phyloP scores from a whole-genome alignment of 2,888 invertebrate species.

The Rhingia campestris region DNA sequence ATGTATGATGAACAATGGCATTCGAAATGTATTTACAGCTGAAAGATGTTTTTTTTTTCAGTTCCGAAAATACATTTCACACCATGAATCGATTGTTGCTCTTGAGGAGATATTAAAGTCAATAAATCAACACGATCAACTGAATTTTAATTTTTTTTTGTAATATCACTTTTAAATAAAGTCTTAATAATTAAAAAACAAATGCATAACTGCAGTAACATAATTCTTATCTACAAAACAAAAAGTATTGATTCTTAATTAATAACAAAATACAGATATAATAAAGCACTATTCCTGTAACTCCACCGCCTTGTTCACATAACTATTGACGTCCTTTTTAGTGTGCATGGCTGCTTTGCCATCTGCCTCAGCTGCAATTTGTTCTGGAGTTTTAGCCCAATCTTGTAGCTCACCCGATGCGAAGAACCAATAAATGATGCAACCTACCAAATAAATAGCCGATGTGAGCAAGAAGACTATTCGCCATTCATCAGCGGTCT shows the following conservation, averaged over 20 bases:
- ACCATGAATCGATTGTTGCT: conserved; percentile 4
- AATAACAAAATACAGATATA: not conserved
- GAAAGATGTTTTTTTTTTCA: not conserved
- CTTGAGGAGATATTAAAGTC: conserved; percentile 26
- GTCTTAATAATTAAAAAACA: too few species aligned
- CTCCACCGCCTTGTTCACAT: conserved; percentile 81
- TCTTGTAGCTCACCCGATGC: conserved; percentile 92
- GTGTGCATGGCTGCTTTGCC: conserved; percentile 83
- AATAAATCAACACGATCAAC: conserved; percentile 3
- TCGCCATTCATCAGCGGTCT: conserved; percentile 91
- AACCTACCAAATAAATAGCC: conserved; percentile 91
- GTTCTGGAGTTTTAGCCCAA: conserved; percentile 86
- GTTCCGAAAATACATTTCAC: conserved; percentile 12
- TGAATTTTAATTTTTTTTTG: conserved; percentile 1
- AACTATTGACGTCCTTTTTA: conserved; percentile 75
- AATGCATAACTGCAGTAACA: conserved; percentile 37
- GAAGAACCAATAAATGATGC: conserved; percentile 90
- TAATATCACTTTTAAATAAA: too few species aligned
- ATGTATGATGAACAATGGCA: too few species aligned
- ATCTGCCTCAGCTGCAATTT: conserved; percentile 79
- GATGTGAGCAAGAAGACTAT: conserved; percentile 93
- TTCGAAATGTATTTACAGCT: too few species aligned
- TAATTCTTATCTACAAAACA: not conserved
- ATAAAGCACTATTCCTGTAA: conserved; percentile 78
- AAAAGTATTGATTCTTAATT: not conserved